Evolutionary conservation across 2,797 vertebrate genomes (phyloP), one percentile per base, ranked within the genome.

Genomic region (Amniataba percoides): DNA sequence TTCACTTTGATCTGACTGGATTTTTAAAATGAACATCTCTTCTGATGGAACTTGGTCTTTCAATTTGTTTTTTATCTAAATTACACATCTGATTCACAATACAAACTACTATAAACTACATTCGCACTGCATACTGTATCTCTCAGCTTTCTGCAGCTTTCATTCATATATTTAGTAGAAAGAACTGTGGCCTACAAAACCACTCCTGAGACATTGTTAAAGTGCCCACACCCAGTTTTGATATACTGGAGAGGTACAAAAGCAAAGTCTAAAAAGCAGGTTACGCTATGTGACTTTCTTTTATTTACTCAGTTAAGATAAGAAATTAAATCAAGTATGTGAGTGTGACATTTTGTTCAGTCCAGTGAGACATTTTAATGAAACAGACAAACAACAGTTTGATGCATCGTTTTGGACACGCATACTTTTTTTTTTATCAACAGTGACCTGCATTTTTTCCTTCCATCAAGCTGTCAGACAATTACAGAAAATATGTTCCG

Each of bases 201-300:
- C 56, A 83, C 82, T 82, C 68, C 46, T 77, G 39, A 70, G 27
- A 77, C 52, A 58, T 16, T 60, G 51, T 43, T 58, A 53, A 71
- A 53, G 57, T 45, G 74, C 25, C 83, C 85, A 86, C 88, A 82
- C 88, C 88, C 78, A 83, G 49, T 85, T 86, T 74, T 74, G 36
- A 79, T 78, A 77, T 45, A 51, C 45, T 62, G 19, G 58, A 61
- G n/a, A 53, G 0, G 56, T 19, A 70, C 49, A 76, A 81, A 68
- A 48, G 14, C 23, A 80, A 67, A 58, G 23, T 25, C 45, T 23
- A 45, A 7, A 36, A 18, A 75, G 43, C 16, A 76, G 27, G 58
- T 55, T 61, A 31, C 13, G 58, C 10, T n/a, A 25, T 36, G 16
- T 13, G 14, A 39, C 19, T 18, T 69, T 21, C 46, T 40, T 64